phyloP scores from a whole-genome alignment of 2,113 vertebrate species.

The Clupea harengus region DNA sequence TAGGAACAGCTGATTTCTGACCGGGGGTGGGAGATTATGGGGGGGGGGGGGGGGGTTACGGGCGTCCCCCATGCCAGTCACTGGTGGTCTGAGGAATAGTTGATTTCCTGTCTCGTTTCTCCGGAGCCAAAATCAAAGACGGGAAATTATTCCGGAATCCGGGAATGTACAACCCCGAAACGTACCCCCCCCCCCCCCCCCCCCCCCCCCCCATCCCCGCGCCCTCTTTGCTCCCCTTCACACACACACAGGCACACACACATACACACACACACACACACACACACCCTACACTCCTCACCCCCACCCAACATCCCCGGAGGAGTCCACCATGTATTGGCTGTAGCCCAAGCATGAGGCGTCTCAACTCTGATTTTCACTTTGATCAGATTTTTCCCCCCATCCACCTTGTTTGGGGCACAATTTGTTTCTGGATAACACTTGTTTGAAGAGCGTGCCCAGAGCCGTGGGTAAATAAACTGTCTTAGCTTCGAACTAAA shows the following conservation, averaged over 20 bases:
- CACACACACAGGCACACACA: neutral
- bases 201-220: too few species aligned
- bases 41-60: neutral
- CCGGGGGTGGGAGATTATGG: conserved; percentile 9
- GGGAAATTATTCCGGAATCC: conserved; percentile 75
- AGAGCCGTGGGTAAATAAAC: conserved; percentile 54
- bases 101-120: conserved; percentile 78
- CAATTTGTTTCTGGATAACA: conserved; percentile 61
- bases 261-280: neutral
- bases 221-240: neutral
- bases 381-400: conserved; percentile 32
- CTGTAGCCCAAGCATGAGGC: conserved; percentile 42
- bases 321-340: conserved; percentile 59
- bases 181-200: neutral
- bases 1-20: conserved; percentile 48
- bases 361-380: conserved; percentile 29
- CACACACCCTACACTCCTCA: neutral
- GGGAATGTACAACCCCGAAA: conserved; percentile 51
- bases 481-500: conserved; percentile 26
- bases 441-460: conserved; percentile 53
- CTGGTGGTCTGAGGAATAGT: conserved; percentile 72
- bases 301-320: conserved; percentile 23
- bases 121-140: conserved; percentile 73
- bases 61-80: conserved; percentile 48
- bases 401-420: conserved; percentile 41